phyloP scores from a whole-genome alignment of 2,888 invertebrate species.

The Eilema sororculum region DNA sequence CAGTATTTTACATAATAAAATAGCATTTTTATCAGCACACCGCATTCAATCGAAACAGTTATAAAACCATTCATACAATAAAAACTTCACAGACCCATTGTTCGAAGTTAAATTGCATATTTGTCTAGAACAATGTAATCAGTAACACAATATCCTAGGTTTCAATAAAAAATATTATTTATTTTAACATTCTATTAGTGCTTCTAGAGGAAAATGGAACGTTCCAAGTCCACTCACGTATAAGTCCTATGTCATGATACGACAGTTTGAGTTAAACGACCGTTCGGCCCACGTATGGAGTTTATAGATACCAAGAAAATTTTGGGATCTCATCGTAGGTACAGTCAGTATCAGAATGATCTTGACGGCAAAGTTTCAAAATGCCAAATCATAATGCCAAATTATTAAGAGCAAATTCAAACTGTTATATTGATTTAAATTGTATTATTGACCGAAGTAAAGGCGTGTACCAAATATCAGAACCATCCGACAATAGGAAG shows the following conservation, averaged over 20 bases:
- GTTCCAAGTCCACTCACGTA: constrained; percentile 19
- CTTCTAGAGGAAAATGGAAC: neutral
- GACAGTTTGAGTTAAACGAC: constrained; percentile 21
- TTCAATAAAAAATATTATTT: neutral
- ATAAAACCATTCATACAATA: neutral
- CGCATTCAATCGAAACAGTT: constrained; percentile 1
- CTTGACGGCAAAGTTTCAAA: no score
- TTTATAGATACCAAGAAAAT: neutral
- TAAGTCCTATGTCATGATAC: constrained; percentile 16
- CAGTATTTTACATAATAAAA: constrained; percentile 1
- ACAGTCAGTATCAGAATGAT: no score
- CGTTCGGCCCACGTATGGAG: constrained; percentile 13
- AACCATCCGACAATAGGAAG: no score
- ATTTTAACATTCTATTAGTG: constrained; percentile 11
- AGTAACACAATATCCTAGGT: neutral
- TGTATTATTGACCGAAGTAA: no score
- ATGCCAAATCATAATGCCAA: no score
- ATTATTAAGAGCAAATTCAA: no score
- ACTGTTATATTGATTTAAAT: no score
- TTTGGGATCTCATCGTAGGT: neutral
- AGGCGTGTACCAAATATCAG: no score
- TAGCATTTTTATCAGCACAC: neutral
- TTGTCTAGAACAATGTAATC: neutral
- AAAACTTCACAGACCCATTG: constrained; percentile 13
- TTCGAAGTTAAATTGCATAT: constrained; percentile 27